These are phyloP conservation scores for Valencia hispanica DNA, from an alignment of 2,797 vertebrate genomes.

Conservation along the genomic window DNA sequence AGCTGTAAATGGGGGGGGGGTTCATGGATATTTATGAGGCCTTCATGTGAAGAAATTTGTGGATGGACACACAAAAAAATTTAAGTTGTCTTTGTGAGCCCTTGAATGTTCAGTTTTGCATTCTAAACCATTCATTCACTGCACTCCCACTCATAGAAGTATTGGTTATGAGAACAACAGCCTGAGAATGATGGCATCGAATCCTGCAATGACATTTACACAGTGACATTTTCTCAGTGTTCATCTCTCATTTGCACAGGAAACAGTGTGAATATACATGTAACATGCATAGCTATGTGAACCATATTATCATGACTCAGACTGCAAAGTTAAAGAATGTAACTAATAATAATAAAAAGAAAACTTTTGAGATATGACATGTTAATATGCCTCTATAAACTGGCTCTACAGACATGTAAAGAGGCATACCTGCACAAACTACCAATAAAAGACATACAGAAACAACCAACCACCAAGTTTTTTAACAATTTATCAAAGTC, in stretches of 20 bases:
- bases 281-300: conserved; percentile 1
- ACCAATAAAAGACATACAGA: conserved; percentile 19
- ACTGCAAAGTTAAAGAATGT: background rate
- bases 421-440: conserved; percentile 3
- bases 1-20: conserved; percentile 45
- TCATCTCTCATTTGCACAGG: conserved; percentile 23
- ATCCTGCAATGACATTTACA: conserved; percentile 27
- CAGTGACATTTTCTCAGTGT: conserved; percentile 14
- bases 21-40: conserved; percentile 47
- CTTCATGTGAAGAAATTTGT: conserved; percentile 26
- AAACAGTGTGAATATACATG: conserved; percentile 4
- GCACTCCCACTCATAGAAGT: conserved; percentile 22
- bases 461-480: conserved; percentile 31
- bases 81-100: conserved; percentile 17
- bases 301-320: background rate
- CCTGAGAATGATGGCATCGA: conserved; percentile 34
- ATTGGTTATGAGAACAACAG: conserved; percentile 31
- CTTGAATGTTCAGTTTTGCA: conserved; percentile 24
- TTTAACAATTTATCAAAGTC: conserved; percentile 16
- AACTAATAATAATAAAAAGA: background rate
- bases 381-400: conserved; percentile 1
- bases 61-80: conserved; percentile 31
- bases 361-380: background rate
- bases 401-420: conserved; percentile 13
- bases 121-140: conserved; percentile 11